phyloP scores from a whole-genome alignment of 2,113 vertebrate species.

The Pseudorasbora parva region DNA sequence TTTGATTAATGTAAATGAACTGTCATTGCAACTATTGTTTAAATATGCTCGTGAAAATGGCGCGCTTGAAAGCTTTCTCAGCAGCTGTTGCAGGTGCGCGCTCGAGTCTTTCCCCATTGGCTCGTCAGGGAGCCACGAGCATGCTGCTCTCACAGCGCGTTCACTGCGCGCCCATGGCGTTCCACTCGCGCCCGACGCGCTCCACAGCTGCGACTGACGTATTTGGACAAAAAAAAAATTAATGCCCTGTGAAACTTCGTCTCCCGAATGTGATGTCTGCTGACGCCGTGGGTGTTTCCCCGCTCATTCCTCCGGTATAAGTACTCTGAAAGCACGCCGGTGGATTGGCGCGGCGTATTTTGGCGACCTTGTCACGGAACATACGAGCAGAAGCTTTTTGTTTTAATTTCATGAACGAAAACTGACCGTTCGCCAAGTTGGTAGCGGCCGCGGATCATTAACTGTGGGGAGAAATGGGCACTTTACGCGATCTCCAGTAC shows the following conservation, averaged over 20 bases:
- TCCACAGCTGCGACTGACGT: conserved; percentile 37
- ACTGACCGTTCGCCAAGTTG: conserved; percentile 5
- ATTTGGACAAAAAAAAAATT: conserved; percentile 16
- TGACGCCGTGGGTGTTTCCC: conserved; percentile 15
- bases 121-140: conserved; percentile 20
- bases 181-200: background rate
- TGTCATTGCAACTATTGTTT: background rate
- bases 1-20: background rate
- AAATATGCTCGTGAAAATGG: background rate
- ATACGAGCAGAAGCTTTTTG: background rate
- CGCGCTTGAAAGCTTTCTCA: background rate
- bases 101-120: conserved; percentile 15
- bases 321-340: background rate
- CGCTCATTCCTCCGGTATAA: conserved; percentile 25
- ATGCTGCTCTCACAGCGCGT: background rate
- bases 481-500: conserved; percentile 94
- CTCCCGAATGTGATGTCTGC: conserved; percentile 22
- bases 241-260: conserved; percentile 44
- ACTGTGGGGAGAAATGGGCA: conserved; percentile 83
- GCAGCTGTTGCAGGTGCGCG: conserved; percentile 16
- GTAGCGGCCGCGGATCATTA: background rate
- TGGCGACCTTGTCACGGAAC: background rate
- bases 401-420: background rate
- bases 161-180: conserved; percentile 26
- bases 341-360: background rate